Conservation (phyloP, 1,140 invertebrate genomes). For the Zaprionus taronus region DNA sequence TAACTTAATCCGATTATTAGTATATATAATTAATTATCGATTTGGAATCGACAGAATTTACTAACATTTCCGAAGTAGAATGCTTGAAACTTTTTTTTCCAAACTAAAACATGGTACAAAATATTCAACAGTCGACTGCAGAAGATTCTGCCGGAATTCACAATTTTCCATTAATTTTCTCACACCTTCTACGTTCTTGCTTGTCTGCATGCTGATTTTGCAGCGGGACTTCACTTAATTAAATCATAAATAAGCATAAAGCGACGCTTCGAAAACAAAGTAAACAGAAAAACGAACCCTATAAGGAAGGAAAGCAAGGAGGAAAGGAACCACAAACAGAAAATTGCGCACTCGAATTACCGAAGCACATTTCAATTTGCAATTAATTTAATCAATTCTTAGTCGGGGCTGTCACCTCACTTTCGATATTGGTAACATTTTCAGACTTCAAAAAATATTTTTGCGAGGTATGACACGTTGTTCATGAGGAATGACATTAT, state of each 20-base stretch:
- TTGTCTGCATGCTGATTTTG: constrained; percentile 61
- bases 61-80: too few relatives aligned
- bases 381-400: constrained; percentile 78
- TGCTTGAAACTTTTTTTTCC: too few relatives aligned
- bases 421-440: neutral
- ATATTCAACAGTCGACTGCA: neutral
- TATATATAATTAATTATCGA: too few relatives aligned
- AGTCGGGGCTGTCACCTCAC: neutral
- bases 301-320: constrained; percentile 12
- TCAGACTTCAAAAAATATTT: constrained; percentile 2
- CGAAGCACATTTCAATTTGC: constrained; percentile 76
- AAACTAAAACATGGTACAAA: neutral
- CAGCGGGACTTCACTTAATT: constrained; percentile 71
- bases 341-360: constrained; percentile 76
- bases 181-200: neutral
- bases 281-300: constrained; percentile 75
- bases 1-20: too few relatives aligned
- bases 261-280: constrained; percentile 78
- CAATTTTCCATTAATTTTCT: neutral
- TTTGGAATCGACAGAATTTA: too few relatives aligned
- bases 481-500: too few relatives aligned
- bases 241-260: constrained; percentile 83
- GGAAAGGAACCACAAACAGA: constrained; percentile 49
- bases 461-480: too few relatives aligned
- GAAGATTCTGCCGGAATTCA: neutral